These are phyloP conservation scores for Agrochola litura DNA, from an alignment of 2,888 invertebrate species.

Conservation along the genomic window DNA sequence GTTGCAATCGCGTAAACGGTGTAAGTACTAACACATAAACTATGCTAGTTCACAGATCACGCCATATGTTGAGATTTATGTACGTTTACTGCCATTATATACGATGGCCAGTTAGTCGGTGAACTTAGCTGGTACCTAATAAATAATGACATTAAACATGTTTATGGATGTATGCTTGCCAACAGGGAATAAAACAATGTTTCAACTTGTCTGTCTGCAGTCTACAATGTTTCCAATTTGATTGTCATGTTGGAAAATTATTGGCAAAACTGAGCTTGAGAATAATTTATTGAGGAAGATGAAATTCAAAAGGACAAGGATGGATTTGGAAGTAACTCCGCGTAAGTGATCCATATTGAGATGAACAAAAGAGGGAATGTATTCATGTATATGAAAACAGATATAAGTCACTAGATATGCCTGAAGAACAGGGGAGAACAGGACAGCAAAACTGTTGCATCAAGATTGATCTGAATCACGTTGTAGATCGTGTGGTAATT, in stretches of 20 bases:
- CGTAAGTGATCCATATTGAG: neutral
- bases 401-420: neutral
- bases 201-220: slow-evolving; percentile 9
- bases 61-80: slow-evolving; percentile 57
- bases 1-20: slow-evolving; percentile 48
- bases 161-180: slow-evolving; percentile 42
- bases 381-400: neutral
- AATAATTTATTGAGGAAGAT: neutral
- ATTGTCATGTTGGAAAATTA: neutral
- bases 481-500: neutral
- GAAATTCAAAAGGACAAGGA: neutral
- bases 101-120: slow-evolving; percentile 50
- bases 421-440: neutral
- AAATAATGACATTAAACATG: slow-evolving; percentile 51
- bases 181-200: slow-evolving; percentile 36
- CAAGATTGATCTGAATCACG: neutral
- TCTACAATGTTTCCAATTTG: slow-evolving; percentile 10
- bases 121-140: slow-evolving; percentile 45
- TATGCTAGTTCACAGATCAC: slow-evolving; percentile 55
- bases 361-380: neutral
- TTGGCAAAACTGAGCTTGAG: neutral
- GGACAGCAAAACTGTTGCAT: neutral
- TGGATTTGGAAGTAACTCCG: neutral
- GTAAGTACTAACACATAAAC: slow-evolving; percentile 41
- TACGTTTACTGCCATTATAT: slow-evolving; percentile 41